Conservation (phyloP, 2,888 invertebrate species). For the Thereva nobilitata region DNA sequence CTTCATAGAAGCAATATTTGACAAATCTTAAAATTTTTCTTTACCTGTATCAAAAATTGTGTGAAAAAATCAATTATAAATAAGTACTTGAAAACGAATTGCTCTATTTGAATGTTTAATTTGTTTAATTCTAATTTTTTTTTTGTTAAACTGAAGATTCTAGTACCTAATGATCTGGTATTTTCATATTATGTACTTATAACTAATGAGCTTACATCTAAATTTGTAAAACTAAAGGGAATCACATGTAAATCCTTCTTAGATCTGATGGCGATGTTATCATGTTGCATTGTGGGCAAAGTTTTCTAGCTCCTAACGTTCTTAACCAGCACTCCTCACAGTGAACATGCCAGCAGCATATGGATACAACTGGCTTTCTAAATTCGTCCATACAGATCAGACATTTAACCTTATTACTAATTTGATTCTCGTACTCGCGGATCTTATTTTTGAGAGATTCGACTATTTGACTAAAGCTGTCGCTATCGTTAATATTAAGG, state of each 20-base stretch:
- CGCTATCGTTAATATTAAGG: slow-evolving; percentile 7
- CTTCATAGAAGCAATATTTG: too few relatives aligned
- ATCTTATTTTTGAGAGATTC: slow-evolving; percentile 78
- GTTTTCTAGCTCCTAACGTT: slow-evolving; percentile 80
- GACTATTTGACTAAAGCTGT: slow-evolving; percentile 54
- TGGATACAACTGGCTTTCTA: slow-evolving; percentile 84
- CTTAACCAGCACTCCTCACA: slow-evolving; percentile 83
- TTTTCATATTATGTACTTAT: too few relatives aligned
- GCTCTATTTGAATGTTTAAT: too few relatives aligned
- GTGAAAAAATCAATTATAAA: too few relatives aligned
- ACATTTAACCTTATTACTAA: slow-evolving; percentile 74
- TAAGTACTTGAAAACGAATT: too few relatives aligned
- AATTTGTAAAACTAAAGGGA: slow-evolving; percentile 29
- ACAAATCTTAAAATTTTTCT: too few relatives aligned
- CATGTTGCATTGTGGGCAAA: slow-evolving; percentile 93
- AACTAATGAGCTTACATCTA: background rate
- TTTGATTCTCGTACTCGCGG: slow-evolving; percentile 71
- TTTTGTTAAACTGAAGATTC: too few relatives aligned
- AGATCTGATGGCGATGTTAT: slow-evolving; percentile 88
- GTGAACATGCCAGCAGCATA: slow-evolving; percentile 96
- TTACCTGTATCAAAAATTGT: too few relatives aligned
- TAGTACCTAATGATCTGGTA: too few relatives aligned
- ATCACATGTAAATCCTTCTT: slow-evolving; percentile 82
- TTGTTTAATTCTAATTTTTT: too few relatives aligned
- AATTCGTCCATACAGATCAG: slow-evolving; percentile 88